Base-by-base conservation (phyloP, 2,797 vertebrate genomes). In the Masticophis lateralis region DNA sequence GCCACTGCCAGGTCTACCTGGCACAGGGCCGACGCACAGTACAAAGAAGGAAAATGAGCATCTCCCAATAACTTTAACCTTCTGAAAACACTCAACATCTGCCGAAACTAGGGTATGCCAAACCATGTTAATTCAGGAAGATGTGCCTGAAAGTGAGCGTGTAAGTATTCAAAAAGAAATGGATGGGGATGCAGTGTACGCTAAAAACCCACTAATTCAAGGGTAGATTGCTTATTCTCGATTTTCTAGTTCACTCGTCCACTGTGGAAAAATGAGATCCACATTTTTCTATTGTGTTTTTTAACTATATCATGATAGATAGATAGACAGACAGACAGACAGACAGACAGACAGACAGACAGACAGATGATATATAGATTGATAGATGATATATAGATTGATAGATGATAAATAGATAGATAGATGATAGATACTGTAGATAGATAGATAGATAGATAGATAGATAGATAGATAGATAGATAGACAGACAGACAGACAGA, bases 1-100 rank as follows among this genome's bases (percentile, higher is more conserved):
- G 94, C 92, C 86, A 87, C 93, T 94, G 96, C 95, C 96, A 96
- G 95, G 59, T 95, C 93, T 93, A 90, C 88, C 60, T 92, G 97
- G 93, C 94, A n/a, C 90, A 16, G 11, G 32, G 94, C 94, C 90
- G 51, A 55, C 89, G 60, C 89, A 0, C 55, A 12, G 94, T 16
- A 10, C 88, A 6, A 47, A 94, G 22, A 89, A 89, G 32, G 87
- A 32, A 90, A 93, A 94, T 91, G 94, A 59, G 95, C 94, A 94
- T 92, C 92, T 14, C 28, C 92, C 51, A 57, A 51, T 89, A 93
- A 89, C 90, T 91, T 91, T 20, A 66, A 95, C 94, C 94, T 86
- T 92, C 88, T 0, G 13, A 66, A 61, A 66, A 83, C 63, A 4
- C 0, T 88, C 13, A 57, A 94, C 96, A 93, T 92, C 95, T 93